Conservation (phyloP, 2,113 vertebrate genomes). For the Pycnonotus jocosus region DNA sequence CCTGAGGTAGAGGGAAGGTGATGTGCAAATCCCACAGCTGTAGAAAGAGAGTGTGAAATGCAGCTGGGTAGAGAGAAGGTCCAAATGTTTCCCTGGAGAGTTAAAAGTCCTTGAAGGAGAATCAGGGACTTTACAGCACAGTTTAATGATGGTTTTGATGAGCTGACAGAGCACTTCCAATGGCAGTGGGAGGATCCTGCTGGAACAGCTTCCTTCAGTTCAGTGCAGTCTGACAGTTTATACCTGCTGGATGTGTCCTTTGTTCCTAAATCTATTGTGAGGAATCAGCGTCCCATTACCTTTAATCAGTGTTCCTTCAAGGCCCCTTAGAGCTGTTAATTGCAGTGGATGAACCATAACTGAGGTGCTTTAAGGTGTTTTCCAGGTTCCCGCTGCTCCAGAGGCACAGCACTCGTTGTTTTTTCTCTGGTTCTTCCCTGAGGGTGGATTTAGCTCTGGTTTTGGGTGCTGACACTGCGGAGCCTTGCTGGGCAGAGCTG, state of each 20-base stretch:
- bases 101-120: neutral
- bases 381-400: neutral
- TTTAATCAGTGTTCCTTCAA: neutral
- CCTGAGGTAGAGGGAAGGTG: neutral
- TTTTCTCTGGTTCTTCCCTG: neutral
- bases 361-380: neutral
- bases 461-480: neutral
- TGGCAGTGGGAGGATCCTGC: neutral
- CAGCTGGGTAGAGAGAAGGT: neutral
- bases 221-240: neutral
- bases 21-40: neutral
- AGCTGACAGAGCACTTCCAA: neutral
- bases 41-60: neutral
- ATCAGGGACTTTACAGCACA: neutral
- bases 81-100: neutral
- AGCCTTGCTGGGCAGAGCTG: neutral
- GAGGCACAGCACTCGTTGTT: neutral
- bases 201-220: neutral
- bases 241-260: neutral
- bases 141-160: neutral
- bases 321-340: neutral
- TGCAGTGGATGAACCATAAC: neutral
- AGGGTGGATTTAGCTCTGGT: neutral
- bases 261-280: neutral
- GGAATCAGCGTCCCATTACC: neutral